phyloP scores from a whole-genome alignment of 1,140 invertebrate genomes.

The Zelostemma sp. region DNA sequence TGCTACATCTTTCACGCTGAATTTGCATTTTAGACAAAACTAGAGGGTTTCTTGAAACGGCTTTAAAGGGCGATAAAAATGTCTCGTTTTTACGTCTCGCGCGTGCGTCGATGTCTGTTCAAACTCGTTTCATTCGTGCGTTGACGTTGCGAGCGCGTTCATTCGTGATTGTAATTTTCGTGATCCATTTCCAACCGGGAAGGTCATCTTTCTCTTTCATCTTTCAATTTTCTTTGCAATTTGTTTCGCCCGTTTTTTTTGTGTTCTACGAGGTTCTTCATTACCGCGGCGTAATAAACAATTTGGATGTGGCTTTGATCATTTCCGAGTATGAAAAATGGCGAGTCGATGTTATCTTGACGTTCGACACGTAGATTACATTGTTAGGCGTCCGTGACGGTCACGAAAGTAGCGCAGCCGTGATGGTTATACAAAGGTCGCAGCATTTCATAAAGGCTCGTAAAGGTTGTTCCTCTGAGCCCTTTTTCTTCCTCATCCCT shows the following conservation, averaged over 20 bases:
- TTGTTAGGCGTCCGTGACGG: slow-evolving; percentile 13
- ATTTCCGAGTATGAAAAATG: slow-evolving; percentile 16
- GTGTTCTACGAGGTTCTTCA: background rate
- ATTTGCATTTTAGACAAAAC: too few species aligned
- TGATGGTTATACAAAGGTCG: slow-evolving; percentile 53
- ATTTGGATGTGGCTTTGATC: background rate
- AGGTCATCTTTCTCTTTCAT: too few species aligned
- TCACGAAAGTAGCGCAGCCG: slow-evolving; percentile 46
- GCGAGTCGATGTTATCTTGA: slow-evolving; percentile 11
- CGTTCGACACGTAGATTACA: slow-evolving; percentile 23
- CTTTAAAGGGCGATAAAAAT: too few species aligned
- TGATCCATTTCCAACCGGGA: too few species aligned
- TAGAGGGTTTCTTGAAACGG: too few species aligned
- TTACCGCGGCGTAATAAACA: background rate
- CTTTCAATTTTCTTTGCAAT: background rate
- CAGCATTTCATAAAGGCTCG: slow-evolving; percentile 61
- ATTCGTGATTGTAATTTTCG: too few species aligned
- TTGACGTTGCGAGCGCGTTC: background rate
- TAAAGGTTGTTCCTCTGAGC: slow-evolving; percentile 29
- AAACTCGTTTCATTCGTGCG: background rate
- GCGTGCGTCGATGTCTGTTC: background rate
- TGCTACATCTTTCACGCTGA: too few species aligned
- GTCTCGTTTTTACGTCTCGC: too few species aligned
- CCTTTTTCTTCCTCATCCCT: slow-evolving; percentile 22
- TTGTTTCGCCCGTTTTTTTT: background rate